phyloP scores from a whole-genome alignment of 2,888 invertebrate species.

The Athalia circularis region DNA sequence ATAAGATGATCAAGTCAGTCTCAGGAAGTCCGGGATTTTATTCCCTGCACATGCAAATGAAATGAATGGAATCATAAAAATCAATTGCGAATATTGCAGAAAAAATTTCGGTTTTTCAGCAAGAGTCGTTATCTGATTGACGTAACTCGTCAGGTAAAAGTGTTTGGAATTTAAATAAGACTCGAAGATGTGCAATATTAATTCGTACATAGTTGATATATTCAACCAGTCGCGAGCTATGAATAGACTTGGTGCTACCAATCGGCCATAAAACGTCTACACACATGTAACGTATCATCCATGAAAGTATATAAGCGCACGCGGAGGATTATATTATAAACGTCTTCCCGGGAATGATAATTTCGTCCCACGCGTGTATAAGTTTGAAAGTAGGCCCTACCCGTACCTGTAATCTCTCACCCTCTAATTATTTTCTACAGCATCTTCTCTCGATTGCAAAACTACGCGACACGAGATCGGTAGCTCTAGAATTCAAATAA shows the following conservation, averaged over 20 bases:
- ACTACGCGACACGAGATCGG: conserved; percentile 1
- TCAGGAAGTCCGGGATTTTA: background rate
- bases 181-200: too few species aligned
- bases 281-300: background rate
- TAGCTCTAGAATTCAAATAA: background rate
- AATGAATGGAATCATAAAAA: background rate
- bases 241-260: background rate
- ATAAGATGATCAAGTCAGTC: background rate
- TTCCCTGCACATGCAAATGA: background rate
- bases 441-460: conserved; percentile 29
- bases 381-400: conserved; percentile 24
- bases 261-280: conserved; percentile 29
- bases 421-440: background rate
- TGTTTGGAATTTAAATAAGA: too few species aligned
- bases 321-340: background rate
- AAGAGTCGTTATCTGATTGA: background rate
- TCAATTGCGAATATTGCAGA: background rate
- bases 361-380: conserved; percentile 28
- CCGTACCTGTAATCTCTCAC: background rate
- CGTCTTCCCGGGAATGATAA: conserved; percentile 21
- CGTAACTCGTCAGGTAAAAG: background rate
- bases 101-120: background rate
- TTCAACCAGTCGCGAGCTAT: background rate
- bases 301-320: background rate
- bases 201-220: background rate